Percentiles rank a stretch among this genome's conserved stretches.
Evolutionary conservation across 2,113 vertebrate species (phyloP).

Genomic region (Clarias batrachus): DNA sequence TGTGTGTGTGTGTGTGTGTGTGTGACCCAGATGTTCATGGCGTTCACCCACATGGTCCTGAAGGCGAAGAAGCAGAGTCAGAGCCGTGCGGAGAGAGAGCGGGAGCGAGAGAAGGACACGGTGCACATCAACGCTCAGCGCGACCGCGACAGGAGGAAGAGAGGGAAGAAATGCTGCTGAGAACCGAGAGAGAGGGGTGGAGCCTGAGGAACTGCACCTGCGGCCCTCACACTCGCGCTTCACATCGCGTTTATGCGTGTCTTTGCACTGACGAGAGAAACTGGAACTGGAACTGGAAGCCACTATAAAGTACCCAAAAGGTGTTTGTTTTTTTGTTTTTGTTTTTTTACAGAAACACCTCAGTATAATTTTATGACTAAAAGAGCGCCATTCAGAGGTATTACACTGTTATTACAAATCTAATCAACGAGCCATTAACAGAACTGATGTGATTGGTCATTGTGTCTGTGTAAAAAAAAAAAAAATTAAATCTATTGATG

Average conservation of each 20-base stretch:
- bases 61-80: constrained; percentile 77
- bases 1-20: neutral
- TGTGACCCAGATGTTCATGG: constrained; percentile 79
- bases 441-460: constrained; percentile 39
- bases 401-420: constrained; percentile 40
- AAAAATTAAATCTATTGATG: constrained; percentile 26
- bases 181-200: neutral
- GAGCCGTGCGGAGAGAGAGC: constrained; percentile 68
- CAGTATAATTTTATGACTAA: constrained; percentile 54
- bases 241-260: constrained; percentile 42
- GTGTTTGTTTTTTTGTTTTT: neutral
- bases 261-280: constrained; percentile 47
- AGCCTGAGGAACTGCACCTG: constrained; percentile 2
- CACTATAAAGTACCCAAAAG: constrained; percentile 52
- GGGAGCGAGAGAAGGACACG: constrained; percentile 75
- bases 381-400: constrained; percentile 51
- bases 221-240: neutral
- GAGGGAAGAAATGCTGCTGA: constrained; percentile 81
- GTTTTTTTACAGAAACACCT: constrained; percentile 42
- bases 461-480: constrained; percentile 42
- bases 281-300: constrained; percentile 41
- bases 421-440: constrained; percentile 54
- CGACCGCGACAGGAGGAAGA: constrained; percentile 75
- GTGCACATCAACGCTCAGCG: constrained; percentile 77
- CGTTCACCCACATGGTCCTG: constrained; percentile 79